Evolutionary conservation across 2,797 vertebrate species (phyloP).

Genomic region (Pseudocheirus occidentalis): DNA sequence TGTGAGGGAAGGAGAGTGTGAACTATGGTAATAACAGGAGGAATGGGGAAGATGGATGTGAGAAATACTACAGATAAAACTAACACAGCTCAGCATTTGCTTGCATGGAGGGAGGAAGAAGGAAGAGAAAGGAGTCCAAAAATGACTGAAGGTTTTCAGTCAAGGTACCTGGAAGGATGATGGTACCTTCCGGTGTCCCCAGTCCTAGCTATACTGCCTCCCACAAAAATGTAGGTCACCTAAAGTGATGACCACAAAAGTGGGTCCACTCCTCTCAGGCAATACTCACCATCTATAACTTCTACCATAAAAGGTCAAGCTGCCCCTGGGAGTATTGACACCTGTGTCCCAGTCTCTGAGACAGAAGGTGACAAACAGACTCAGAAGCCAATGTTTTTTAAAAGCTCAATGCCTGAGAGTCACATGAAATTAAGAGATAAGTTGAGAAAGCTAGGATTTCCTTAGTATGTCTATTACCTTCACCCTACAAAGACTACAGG

Average conservation of each 20-base stretch:
- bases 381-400: conserved; percentile 8
- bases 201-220: neutral
- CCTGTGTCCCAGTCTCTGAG: neutral
- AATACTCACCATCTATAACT: neutral
- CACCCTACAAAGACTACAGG: neutral
- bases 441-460: neutral
- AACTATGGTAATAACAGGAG: neutral
- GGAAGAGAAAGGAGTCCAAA: neutral
- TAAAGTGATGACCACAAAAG: neutral
- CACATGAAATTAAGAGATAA: neutral
- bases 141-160: neutral
- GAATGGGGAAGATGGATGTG: neutral
- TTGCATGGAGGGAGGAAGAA: neutral
- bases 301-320: neutral
- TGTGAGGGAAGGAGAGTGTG: neutral
- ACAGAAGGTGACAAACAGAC: neutral
- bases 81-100: neutral
- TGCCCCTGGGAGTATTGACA: neutral
- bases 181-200: neutral
- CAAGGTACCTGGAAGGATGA: neutral
- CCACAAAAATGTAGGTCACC: neutral
- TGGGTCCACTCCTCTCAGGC: neutral
- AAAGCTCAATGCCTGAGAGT: neutral
- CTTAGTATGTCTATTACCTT: neutral
- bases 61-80: neutral